These are phyloP conservation scores for Drosophila mojavensis DNA, from an alignment of 1,140 invertebrate genomes.

Conservation along the genomic window DNA sequence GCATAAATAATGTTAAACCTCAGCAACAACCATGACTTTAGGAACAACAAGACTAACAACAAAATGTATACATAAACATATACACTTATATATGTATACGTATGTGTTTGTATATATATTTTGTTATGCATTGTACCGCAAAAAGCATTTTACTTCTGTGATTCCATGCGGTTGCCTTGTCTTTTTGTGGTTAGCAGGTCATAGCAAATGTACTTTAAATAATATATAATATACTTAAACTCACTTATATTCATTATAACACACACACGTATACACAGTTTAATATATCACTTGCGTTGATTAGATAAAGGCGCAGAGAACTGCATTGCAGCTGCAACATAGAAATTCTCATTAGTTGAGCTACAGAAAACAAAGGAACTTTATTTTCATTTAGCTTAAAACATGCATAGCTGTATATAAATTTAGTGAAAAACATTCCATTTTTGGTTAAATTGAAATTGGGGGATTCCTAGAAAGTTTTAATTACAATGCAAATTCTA, in stretches of 20 bases:
- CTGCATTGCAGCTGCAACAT: conserved; percentile 4
- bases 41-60: conserved; percentile 9
- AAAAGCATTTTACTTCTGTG: conserved; percentile 54
- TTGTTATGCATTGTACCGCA: conserved; percentile 28
- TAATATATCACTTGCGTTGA: conserved; percentile 8
- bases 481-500: too few species aligned
- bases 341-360: background rate
- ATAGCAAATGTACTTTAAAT: conserved; percentile 31
- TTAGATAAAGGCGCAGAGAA: conserved; percentile 7
- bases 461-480: too few species aligned
- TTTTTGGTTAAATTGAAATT: too few species aligned
- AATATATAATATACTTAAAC: conserved; percentile 26
- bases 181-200: conserved; percentile 45
- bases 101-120: too few species aligned
- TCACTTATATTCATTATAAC: background rate
- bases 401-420: background rate
- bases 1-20: conserved; percentile 57
- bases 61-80: too few species aligned
- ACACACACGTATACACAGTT: background rate
- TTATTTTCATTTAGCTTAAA: background rate
- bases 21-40: conserved; percentile 33
- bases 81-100: too few species aligned
- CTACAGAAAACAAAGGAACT: background rate
- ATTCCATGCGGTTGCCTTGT: conserved; percentile 40
- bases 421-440: too few species aligned